Percentiles rank a stretch among this genome's conserved stretches.
Evolutionary conservation across 2,113 vertebrate species (phyloP).

Genomic region (Corythaeola cristata): DNA sequence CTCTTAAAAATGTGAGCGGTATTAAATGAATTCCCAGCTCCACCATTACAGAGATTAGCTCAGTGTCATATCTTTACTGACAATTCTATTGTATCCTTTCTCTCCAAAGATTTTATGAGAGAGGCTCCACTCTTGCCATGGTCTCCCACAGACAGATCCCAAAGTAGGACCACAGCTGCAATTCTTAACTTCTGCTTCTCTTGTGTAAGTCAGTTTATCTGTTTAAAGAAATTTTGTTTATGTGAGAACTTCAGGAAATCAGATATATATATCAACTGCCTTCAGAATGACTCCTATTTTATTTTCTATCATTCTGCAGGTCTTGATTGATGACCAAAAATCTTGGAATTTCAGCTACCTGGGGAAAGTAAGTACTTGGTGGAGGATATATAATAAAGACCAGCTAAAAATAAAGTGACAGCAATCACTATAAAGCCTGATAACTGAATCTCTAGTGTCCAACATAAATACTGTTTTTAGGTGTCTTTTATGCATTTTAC

Average conservation of each 20-base stretch:
- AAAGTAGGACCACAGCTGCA: background rate
- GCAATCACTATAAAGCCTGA: constrained; percentile 43
- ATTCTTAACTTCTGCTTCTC: background rate
- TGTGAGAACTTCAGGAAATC: constrained; percentile 19
- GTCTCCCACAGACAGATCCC: background rate
- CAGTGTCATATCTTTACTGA: background rate
- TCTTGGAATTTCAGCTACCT: constrained; percentile 32
- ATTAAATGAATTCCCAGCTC: background rate
- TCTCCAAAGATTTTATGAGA: background rate
- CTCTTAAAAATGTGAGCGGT: background rate
- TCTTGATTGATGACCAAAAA: constrained; percentile 33
- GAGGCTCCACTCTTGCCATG: background rate
- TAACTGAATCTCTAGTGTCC: constrained; percentile 55
- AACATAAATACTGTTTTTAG: constrained; percentile 39
- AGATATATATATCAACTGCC: background rate
- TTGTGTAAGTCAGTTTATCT: background rate
- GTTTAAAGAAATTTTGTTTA: background rate
- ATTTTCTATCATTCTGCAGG: constrained; percentile 2
- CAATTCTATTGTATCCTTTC: background rate
- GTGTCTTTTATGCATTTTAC: constrained; percentile 28
- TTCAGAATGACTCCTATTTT: constrained; percentile 7
- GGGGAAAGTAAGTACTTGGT: constrained; percentile 18
- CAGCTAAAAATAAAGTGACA: constrained; percentile 62
- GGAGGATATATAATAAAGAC: constrained; percentile 32
- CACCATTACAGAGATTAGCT: background rate